These are phyloP conservation scores for Hybognathus amarus DNA, from an alignment of 2,797 vertebrate species.

Conservation along the genomic window DNA sequence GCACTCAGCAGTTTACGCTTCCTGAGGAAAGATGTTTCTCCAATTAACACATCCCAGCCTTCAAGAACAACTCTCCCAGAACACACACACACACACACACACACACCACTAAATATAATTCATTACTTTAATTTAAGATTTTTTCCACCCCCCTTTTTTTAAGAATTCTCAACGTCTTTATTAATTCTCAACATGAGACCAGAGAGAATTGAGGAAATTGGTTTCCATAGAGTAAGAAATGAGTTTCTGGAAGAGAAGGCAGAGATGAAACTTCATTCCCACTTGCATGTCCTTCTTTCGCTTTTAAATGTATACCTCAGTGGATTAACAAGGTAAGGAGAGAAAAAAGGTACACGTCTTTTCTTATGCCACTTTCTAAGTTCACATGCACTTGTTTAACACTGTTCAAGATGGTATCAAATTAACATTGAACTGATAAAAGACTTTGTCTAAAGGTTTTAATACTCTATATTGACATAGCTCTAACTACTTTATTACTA, in stretches of 20 bases:
- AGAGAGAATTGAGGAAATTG: constrained; percentile 41
- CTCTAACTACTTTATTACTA: neutral
- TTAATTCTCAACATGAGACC: neutral
- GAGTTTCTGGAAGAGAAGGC: constrained; percentile 6
- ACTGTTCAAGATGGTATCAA: neutral
- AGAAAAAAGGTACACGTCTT: neutral
- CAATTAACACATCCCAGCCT: constrained; percentile 48
- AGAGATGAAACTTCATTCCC: neutral
- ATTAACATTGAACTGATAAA: neutral
- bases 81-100: constrained; percentile 1
- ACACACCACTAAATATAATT: constrained; percentile 6
- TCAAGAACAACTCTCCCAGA: constrained; percentile 6
- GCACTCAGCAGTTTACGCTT: constrained; percentile 41
- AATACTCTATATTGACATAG: neutral
- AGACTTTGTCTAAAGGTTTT: neutral
- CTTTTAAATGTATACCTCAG: neutral
- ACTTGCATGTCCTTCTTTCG: neutral
- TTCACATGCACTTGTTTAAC: neutral
- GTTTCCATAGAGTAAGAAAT: constrained; percentile 12
- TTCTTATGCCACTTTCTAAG: neutral
- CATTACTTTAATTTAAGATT: constrained; percentile 11
- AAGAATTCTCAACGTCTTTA: neutral
- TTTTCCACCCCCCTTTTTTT: neutral
- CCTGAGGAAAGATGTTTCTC: constrained; percentile 40
- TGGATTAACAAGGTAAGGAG: neutral